Conservation (phyloP, 2,797 vertebrate genomes). For the Lemur catta region DNA sequence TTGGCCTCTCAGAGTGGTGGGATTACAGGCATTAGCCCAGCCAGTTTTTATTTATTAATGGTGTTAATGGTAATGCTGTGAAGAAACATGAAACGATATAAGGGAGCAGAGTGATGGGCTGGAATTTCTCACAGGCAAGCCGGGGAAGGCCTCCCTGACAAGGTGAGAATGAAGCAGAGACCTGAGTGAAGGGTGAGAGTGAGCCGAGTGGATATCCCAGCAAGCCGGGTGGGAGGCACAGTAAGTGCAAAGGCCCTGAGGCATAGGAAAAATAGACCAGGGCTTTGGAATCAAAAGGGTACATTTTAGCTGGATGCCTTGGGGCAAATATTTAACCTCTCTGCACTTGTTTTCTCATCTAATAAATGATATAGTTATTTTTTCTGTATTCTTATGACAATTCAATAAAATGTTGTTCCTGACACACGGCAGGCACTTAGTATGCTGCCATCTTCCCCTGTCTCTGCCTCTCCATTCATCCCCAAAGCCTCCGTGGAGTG, state of each 20-base stretch:
- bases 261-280: neutral
- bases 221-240: too few species aligned
- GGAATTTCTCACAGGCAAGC: neutral
- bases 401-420: neutral
- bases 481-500: neutral
- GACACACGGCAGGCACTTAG: neutral
- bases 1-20: neutral
- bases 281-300: neutral
- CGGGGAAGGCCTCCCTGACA: neutral
- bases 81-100: neutral
- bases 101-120: neutral
- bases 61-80: neutral
- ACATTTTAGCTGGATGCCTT: neutral
- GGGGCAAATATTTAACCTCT: neutral
- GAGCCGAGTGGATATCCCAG: rapidly evolving
- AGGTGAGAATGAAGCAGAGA: neutral
- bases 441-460: neutral
- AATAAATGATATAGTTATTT: neutral
- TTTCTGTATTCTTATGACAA: neutral
- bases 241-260: neutral
- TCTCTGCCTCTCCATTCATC: neutral
- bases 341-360: neutral
- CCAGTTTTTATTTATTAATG: neutral
- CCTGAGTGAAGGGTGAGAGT: neutral
- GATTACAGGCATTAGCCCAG: neutral